phyloP scores from a whole-genome alignment of 2,888 invertebrate genomes.

The Leucania comma region DNA sequence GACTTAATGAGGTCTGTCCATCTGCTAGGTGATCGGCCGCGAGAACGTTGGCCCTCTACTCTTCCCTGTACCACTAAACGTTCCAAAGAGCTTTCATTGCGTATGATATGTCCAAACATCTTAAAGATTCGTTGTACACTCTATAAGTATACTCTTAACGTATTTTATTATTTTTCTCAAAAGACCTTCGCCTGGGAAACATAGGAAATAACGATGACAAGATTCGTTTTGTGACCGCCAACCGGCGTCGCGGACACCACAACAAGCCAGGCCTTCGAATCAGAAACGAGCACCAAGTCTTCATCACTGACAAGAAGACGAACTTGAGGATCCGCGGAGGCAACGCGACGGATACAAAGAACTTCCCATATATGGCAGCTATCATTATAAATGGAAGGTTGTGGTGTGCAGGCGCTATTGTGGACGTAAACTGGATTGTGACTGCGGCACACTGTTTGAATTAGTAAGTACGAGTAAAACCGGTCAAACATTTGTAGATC shows the following conservation, averaged over 20 bases:
- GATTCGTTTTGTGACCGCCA: slow-evolving; percentile 33
- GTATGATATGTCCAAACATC: too few species aligned
- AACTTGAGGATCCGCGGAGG: slow-evolving; percentile 75
- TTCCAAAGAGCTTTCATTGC: too few species aligned
- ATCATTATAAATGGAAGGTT: slow-evolving; percentile 84
- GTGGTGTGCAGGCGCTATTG: slow-evolving; percentile 86
- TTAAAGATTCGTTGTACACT: too few species aligned
- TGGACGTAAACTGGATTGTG: slow-evolving; percentile 85
- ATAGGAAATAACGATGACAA: neutral
- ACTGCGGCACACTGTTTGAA: slow-evolving; percentile 88
- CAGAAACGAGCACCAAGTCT: slow-evolving; percentile 49
- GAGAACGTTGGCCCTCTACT: too few species aligned
- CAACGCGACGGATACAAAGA: slow-evolving; percentile 77
- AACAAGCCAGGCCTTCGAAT: slow-evolving; percentile 30
- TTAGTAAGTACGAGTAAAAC: slow-evolving; percentile 82
- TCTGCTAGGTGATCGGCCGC: too few species aligned
- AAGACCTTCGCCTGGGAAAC: slow-evolving; percentile 16
- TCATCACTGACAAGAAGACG: slow-evolving; percentile 56
- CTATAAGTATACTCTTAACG: too few species aligned
- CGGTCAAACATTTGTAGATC: too few species aligned
- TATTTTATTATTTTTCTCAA: neutral
- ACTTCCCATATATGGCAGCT: slow-evolving; percentile 86
- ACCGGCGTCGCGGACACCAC: slow-evolving; percentile 54
- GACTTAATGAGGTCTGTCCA: too few species aligned
- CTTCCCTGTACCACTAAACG: too few species aligned